Base-by-base conservation (phyloP, 1,140 invertebrate species). In the Danaus melanippus region DNA sequence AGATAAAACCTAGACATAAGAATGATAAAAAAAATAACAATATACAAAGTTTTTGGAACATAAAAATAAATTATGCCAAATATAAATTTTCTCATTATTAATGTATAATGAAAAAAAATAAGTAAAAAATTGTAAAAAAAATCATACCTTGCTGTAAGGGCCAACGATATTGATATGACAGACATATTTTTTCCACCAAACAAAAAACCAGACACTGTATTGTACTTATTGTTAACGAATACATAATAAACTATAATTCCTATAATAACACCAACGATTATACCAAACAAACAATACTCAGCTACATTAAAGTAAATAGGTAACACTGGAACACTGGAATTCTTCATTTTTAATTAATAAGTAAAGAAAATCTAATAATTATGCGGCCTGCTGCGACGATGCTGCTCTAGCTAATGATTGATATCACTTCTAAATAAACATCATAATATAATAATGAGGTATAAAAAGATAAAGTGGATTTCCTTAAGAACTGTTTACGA, bases 181-280 rank as follows among this genome's bases (percentile, higher is more conserved):
- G 84, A 86, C 84, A 86, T 84, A 73, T 84, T 84, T 71, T 83
- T 84, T 2, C 79, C 84, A 41, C 81, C 84, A 66, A 84, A 86
- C 21, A 86, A 48, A 58, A 84, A 84, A 42, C 80, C 80, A 43
- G 66, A 60, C 32, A 86, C 81, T 0, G 75, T 83, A 53, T 79
- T 79, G 52, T 81, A 79, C 59, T 83, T 82, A 53, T 66, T 76
- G 62, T 83, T 84, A 15, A 84, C 74, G 41, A 84, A 60, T 69
- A 79, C 74, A 53, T 73, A 84, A 71, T 86, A 84, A 42, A 86
- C 51, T 56, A 84, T 83, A 42, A 86, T 76, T 11, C 79, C 77
- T 41, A 86, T 67, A 44, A 86, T 74, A n/a, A 79, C 77, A 64
- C 84, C 76, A n/a, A 86, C 63, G 54, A 70, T 79, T 10, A 86